A percentile compares a stretch with the other conserved stretches of the same genome.
These are phyloP conservation scores for Cheiracanthium punctorium DNA, from an alignment of 2,888 invertebrate genomes.

Conservation along the genomic window DNA sequence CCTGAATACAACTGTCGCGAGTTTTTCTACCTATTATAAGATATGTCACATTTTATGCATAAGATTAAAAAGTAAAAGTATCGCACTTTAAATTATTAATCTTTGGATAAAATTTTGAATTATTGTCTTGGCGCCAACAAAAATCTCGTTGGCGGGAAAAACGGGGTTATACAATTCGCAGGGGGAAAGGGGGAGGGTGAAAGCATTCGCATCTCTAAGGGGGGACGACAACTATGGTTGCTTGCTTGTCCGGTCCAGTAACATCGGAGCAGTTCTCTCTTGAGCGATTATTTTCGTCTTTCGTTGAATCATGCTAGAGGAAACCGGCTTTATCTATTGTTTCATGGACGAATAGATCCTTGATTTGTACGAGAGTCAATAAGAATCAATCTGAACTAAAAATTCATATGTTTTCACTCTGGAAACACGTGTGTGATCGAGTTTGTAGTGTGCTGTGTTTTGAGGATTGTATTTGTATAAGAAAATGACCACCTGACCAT, in stretches of 20 bases:
- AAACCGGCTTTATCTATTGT: neutral
- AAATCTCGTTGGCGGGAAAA: neutral
- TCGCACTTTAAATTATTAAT: too few species aligned
- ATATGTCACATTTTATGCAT: too few species aligned
- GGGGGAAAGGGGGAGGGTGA: neutral
- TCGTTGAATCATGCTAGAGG: neutral
- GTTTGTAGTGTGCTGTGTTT: neutral
- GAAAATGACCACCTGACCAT: constrained; percentile 10
- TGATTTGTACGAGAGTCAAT: neutral
- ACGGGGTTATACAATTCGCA: neutral
- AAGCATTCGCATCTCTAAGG: neutral
- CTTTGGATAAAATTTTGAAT: neutral
- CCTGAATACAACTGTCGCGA: too few species aligned
- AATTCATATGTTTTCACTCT: neutral
- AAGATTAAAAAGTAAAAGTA: too few species aligned
- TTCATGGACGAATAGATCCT: neutral
- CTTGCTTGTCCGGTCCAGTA: constrained; percentile 13
- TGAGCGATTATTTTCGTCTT: neutral
- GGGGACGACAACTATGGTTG: constrained; percentile 13
- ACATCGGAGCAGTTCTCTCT: neutral
- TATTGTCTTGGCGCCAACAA: neutral
- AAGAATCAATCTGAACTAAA: neutral
- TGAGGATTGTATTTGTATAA: neutral
- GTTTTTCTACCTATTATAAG: too few species aligned
- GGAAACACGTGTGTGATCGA: neutral